These are phyloP conservation scores for Plecotus auritus DNA, from an alignment of 2,113 vertebrate genomes.

Conservation along the genomic window DNA sequence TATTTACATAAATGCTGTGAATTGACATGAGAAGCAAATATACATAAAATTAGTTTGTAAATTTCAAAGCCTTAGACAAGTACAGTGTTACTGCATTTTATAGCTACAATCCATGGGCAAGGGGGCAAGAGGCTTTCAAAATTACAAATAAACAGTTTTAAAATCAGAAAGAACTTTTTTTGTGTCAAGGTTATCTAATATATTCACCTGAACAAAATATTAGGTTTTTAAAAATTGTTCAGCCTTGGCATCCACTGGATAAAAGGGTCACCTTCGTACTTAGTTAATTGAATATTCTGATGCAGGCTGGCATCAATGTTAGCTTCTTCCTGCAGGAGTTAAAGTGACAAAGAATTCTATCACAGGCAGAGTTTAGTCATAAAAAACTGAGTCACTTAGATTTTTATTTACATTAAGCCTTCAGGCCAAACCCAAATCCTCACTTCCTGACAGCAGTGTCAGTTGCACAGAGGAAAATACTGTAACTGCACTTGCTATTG, in stretches of 20 bases:
- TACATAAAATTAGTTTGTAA: not conserved
- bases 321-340: not conserved
- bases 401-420: constrained; percentile 53
- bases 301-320: not conserved
- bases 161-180: not conserved
- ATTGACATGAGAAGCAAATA: not conserved
- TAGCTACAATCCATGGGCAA: not conserved
- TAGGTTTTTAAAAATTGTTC: not conserved
- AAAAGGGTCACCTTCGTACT: constrained; percentile 14
- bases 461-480: constrained; percentile 33
- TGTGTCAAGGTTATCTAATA: constrained; percentile 9
- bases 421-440: constrained; percentile 43
- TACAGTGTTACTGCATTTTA: not conserved
- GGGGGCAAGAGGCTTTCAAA: not conserved
- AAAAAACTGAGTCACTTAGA: constrained; percentile 30
- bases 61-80: not conserved
- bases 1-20: not conserved
- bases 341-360: constrained; percentile 37
- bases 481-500: constrained; percentile 17
- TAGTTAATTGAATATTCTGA: constrained; percentile 24
- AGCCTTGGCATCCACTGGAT: not conserved
- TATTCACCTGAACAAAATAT: constrained; percentile 36
- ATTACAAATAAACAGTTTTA: not conserved
- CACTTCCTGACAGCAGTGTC: constrained; percentile 37
- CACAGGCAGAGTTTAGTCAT: not conserved